Evolutionary conservation across 2,888 invertebrate species (phyloP).

Genomic region (Germaria angustata): DNA sequence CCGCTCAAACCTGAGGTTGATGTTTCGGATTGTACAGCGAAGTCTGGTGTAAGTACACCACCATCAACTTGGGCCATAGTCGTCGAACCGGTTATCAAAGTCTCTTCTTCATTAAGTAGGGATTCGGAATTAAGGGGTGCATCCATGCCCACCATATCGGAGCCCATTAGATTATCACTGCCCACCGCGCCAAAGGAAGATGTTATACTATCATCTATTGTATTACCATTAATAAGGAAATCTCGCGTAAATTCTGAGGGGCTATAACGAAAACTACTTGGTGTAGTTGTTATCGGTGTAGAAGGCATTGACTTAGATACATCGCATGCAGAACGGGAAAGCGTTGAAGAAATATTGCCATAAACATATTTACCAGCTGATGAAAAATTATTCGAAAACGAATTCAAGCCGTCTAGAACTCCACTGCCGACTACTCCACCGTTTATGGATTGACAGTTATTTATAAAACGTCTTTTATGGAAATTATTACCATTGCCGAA

Average conservation of each 20-base stretch:
- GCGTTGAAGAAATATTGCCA: slow-evolving; percentile 52
- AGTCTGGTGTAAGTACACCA: slow-evolving; percentile 72
- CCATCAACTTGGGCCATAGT: slow-evolving; percentile 60
- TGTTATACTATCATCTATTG: slow-evolving; percentile 79
- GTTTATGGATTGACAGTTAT: slow-evolving; percentile 40
- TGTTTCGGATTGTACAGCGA: slow-evolving; percentile 51
- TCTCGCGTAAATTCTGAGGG: slow-evolving; percentile 80
- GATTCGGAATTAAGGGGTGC: slow-evolving; percentile 44
- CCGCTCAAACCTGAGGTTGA: slow-evolving; percentile 61
- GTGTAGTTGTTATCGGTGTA: slow-evolving; percentile 84
- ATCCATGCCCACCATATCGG: slow-evolving; percentile 54
- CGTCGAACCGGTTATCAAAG: slow-evolving; percentile 67
- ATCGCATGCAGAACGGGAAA: slow-evolving; percentile 79
- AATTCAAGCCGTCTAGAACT: slow-evolving; percentile 36
- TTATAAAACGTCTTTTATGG: slow-evolving; percentile 62
- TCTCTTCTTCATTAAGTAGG: slow-evolving; percentile 58
- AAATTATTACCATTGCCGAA: slow-evolving; percentile 62
- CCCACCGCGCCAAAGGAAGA: slow-evolving; percentile 70
- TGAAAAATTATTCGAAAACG: slow-evolving; percentile 54
- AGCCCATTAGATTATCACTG: slow-evolving; percentile 57
- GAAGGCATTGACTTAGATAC: slow-evolving; percentile 89
- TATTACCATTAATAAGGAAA: slow-evolving; percentile 84
- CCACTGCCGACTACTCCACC: slow-evolving; percentile 4
- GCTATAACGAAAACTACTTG: slow-evolving; percentile 82
- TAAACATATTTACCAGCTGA: slow-evolving; percentile 49